Percentiles rank a stretch among this genome's conserved stretches.
These are phyloP conservation scores for Chaetops frenatus DNA, from an alignment of 2,113 vertebrate species.

Conservation along the genomic window DNA sequence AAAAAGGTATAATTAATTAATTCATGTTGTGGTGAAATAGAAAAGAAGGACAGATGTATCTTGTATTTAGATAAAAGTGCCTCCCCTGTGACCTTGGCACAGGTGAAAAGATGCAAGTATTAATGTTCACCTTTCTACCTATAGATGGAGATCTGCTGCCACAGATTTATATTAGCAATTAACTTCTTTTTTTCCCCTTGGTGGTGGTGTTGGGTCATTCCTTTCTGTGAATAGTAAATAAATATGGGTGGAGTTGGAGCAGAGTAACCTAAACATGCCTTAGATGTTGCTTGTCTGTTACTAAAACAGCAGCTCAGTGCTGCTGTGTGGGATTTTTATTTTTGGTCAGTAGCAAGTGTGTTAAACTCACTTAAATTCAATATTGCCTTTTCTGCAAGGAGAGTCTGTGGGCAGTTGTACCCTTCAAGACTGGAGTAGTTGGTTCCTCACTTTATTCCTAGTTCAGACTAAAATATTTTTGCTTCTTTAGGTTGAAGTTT, in stretches of 20 bases:
- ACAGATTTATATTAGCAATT: not conserved
- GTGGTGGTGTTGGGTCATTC: not conserved
- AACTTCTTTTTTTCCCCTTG: not conserved
- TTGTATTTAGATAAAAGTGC: not conserved
- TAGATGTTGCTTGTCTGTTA: not conserved
- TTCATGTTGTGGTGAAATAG: not conserved
- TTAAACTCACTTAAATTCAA: not conserved
- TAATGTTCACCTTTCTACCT: not conserved
- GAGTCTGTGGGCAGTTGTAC: not conserved
- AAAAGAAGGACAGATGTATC: not conserved
- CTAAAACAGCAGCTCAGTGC: not conserved
- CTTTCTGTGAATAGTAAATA: not conserved
- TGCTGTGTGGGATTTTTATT: not conserved
- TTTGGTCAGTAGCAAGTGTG: not conserved
- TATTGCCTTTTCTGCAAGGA: not conserved
- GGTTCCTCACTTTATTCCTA: not conserved
- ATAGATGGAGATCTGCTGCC: conserved; percentile 13
- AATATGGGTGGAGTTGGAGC: not conserved
- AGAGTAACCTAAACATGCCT: not conserved
- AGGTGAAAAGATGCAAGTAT: not conserved
- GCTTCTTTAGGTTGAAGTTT: not conserved
- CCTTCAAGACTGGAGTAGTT: not conserved
- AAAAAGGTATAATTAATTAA: not conserved
- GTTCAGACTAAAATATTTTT: not conserved
- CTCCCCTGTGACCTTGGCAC: not conserved